Evolutionary conservation across 2,888 invertebrate species (phyloP).

Genomic region (Tachystola acroxantha): DNA sequence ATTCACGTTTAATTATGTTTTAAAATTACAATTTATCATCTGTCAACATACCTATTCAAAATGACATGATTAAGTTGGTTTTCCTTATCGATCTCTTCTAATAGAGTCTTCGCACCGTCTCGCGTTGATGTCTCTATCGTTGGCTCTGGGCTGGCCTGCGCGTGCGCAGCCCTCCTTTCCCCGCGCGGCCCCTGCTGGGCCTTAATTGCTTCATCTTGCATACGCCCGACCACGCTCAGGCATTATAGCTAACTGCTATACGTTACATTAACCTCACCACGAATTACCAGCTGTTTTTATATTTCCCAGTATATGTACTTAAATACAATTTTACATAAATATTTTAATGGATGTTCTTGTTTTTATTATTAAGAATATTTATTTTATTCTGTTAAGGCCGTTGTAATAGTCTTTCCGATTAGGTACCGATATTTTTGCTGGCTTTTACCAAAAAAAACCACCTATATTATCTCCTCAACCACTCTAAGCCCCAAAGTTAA

Average conservation of each 20-base stretch:
- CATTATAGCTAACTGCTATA: slow-evolving; percentile 43
- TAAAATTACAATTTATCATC: too few relatives aligned
- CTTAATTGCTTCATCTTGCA: slow-evolving; percentile 77
- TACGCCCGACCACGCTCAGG: slow-evolving; percentile 59
- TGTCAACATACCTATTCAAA: neutral
- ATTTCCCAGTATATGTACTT: neutral
- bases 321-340: too few relatives aligned
- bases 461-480: too few relatives aligned
- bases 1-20: too few relatives aligned
- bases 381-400: too few relatives aligned
- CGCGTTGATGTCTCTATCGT: slow-evolving; percentile 73
- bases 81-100: slow-evolving; percentile 19
- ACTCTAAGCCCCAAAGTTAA: too few relatives aligned
- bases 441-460: too few relatives aligned
- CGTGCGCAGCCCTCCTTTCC: slow-evolving; percentile 50
- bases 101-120: slow-evolving; percentile 33
- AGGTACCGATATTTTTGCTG: too few relatives aligned
- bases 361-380: too few relatives aligned
- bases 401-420: too few relatives aligned
- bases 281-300: slow-evolving; percentile 47
- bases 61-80: slow-evolving; percentile 8
- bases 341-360: too few relatives aligned
- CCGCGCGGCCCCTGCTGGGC: slow-evolving; percentile 47
- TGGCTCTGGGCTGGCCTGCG: slow-evolving; percentile 58
- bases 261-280: slow-evolving; percentile 47